Base-by-base conservation (phyloP, 2,888 invertebrate species). In the Caprella mutica region DNA sequence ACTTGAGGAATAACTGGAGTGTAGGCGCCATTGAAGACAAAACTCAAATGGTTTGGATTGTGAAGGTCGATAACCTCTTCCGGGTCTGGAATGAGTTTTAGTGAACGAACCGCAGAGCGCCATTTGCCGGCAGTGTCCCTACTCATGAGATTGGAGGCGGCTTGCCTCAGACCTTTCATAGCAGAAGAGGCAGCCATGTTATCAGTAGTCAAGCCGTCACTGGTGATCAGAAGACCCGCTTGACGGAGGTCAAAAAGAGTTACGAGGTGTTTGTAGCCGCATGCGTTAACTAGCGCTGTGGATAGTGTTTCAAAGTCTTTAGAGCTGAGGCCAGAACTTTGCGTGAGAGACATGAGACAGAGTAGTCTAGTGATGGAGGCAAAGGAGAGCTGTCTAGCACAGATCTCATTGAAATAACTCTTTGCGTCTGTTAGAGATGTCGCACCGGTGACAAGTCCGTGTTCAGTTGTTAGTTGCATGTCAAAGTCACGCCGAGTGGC, bases 1-100 rank as follows among this genome's bases (percentile, higher is more conserved):
- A 72, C 59, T 69, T 74, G 72, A 0, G 96, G 96, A 39, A 89
- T 80, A n/a, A 53, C 60, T n/a, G 64, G 64, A 6, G 64, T 64
- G 69, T 92, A 97, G 1, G 84, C 81, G 23, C 92, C 91, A 68
- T 89, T 89, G 71, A 89, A 97, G 1, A 94, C 92, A 71, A 92
- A 97, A 69, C 91, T 87, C 57, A 90, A 84, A 69, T 90, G 88
- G n/a, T 79, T 79, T 21, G 83, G 84, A 52, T 77, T 77, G 68
- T 81, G 80, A 58, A 84, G 75, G 69, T 83, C 80, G 26, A 79
- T 71, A 54, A 77, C 76, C 46, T 82, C 82, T 54, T 65, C 65
- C 8, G 58, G 52, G 43, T 67, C 61, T 23, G 68, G 68, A 40
- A 67, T 65, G n/a, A 67, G 58, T 26, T 60, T 56, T 14, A 67